Conservation (phyloP, 1,140 invertebrate species). For the Bursaphelenchus mucronatus region DNA sequence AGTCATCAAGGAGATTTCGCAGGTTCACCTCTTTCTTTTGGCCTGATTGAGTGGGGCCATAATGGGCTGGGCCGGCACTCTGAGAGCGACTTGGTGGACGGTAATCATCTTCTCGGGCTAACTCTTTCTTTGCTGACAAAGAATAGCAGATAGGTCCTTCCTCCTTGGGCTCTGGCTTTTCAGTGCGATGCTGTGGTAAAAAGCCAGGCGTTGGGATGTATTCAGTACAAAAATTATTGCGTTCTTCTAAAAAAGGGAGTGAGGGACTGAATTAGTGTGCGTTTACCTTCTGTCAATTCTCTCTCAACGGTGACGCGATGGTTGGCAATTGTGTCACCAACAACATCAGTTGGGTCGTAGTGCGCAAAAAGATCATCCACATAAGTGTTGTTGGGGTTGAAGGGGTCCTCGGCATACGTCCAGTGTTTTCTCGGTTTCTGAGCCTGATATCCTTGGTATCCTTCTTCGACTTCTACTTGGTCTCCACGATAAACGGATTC, state of each 20-base stretch:
- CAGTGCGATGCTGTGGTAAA: too few relatives aligned
- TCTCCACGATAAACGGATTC: not conserved
- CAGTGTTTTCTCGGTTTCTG: conserved; percentile 17
- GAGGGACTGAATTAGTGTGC: not conserved
- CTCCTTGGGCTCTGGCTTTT: conserved; percentile 24
- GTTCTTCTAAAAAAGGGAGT: too few relatives aligned
- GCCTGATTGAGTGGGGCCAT: too few relatives aligned
- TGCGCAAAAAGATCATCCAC: too few relatives aligned
- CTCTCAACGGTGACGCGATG: conserved; percentile 44
- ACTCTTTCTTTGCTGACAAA: conserved; percentile 39
- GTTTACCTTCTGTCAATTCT: conserved; percentile 1
- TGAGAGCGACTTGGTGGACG: too few relatives aligned
- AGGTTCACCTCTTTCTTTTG: too few relatives aligned
- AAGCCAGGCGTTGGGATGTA: too few relatives aligned
- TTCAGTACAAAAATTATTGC: too few relatives aligned
- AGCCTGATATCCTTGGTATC: conserved; percentile 22
- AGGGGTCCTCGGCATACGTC: too few relatives aligned
- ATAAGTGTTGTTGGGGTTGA: too few relatives aligned
- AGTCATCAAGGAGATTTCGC: too few relatives aligned
- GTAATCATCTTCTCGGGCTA: not conserved
- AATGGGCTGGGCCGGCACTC: too few relatives aligned
- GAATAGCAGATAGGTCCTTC: conserved; percentile 51
- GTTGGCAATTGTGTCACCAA: conserved; percentile 47
- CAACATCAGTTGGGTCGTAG: conserved; percentile 7
- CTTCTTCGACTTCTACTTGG: not conserved